Base-by-base conservation (phyloP, 1,140 invertebrate genomes). In the Bombus waltoni region DNA sequence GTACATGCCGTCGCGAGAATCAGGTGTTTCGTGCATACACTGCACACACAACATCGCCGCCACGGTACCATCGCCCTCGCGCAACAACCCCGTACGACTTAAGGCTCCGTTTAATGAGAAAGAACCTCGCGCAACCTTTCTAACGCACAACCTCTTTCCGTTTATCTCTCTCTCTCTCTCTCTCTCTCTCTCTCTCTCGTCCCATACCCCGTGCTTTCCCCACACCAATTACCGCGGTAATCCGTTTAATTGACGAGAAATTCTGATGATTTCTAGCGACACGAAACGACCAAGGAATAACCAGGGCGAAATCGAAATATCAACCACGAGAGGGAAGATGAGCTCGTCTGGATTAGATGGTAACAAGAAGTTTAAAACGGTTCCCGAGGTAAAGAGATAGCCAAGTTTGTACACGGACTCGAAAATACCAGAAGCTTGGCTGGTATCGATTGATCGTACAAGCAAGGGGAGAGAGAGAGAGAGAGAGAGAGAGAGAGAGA, bases 11-110 rank as follows among this genome's bases (percentile, higher is more conserved):
- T 78, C 86, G 77, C 47, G 75, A 76, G 77, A 88, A 90, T 90
- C 86, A 90, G 72, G 77, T 90, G 77, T 90, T 90, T 83, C 74
- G 28, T 68, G 85, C 68, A 81, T 66, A 83, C 84, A 25, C 28
- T 71, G 53, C 66, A 77, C 84, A 77, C 38, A 53, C 28, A 40
- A 35, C 81, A 73, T 40, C 15, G 28, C 71, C 53, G 66, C 28
- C 28, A 62, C 40, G 62, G 57, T 76, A 74, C 68, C 74, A 73
- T 86, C 80, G 75, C 81, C 74, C 81, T 87, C 82, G 81, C 81
- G 85, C 80, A 40, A 62, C 78, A 81, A 83, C 81, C 73, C 73
- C 73, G 28, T 78, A 70, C 62, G 44, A 73, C 79, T 78, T 65
- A 32, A 42, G 57, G 57, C 38, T 42, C 57, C 42, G 79, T 70